These are phyloP conservation scores for Elgonia sp. DNA, from an alignment of 2,888 invertebrate species.

Conservation along the genomic window DNA sequence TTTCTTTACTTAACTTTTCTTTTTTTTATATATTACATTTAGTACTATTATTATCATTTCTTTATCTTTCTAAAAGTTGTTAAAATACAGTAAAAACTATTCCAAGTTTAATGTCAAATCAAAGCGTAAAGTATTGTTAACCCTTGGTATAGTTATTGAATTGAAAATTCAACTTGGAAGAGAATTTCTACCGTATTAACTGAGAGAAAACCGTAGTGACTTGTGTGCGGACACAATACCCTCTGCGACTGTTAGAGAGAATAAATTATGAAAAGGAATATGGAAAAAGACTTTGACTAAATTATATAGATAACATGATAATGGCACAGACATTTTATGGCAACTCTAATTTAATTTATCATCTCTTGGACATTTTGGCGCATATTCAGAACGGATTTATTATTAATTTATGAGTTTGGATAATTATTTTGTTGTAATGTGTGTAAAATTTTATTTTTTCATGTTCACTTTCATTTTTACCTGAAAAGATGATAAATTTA, in stretches of 20 bases:
- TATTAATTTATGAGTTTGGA: not conserved
- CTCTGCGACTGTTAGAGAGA: constrained; percentile 25
- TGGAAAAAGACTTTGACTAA: constrained; percentile 9
- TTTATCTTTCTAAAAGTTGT: too few species aligned
- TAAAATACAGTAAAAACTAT: constrained; percentile 16
- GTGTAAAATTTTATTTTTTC: not conserved
- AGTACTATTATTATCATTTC: not conserved
- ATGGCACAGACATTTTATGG: not conserved
- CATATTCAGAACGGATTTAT: not conserved
- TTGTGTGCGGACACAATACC: constrained; percentile 37
- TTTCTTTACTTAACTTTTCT: not conserved
- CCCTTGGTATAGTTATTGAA: not conserved
- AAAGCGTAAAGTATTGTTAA: not conserved
- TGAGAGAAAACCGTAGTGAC: constrained; percentile 13
- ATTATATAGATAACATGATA: not conserved
- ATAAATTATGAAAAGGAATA: constrained; percentile 17
- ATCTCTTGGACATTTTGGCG: not conserved
- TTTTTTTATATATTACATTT: constrained; percentile 5
- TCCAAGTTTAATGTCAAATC: not conserved
- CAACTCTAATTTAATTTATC: constrained; percentile 36
- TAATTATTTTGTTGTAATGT: not conserved
- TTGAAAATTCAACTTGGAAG: constrained; percentile 24
- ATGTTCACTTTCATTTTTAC: not conserved
- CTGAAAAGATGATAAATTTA: constrained; percentile 23
- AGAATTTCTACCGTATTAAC: constrained; percentile 21